Conservation (phyloP, 2,888 invertebrate species). For the Brachyptera risi region DNA sequence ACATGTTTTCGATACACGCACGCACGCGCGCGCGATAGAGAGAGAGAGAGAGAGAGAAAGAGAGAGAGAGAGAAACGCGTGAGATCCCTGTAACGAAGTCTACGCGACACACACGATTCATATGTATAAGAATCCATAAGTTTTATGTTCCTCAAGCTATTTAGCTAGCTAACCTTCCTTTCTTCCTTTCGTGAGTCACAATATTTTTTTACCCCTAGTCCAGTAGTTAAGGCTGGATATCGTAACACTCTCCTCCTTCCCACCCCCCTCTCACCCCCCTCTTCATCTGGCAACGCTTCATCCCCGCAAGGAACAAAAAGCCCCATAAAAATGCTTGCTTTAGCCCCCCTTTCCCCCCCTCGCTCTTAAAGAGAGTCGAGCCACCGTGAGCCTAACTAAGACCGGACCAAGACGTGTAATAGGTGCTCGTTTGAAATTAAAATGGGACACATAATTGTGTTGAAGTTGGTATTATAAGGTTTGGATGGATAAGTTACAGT, state of each 20-base stretch:
- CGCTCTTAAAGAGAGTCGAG: conserved; percentile 14
- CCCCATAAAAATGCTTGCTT: conserved; percentile 29
- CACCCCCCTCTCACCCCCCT: conserved; percentile 12
- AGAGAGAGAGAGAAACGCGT: not conserved
- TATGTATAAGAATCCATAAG: conserved; percentile 23
- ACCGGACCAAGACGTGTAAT: not conserved
- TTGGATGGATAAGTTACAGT: no score
- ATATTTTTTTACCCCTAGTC: conserved; percentile 22
- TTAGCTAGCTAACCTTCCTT: not conserved
- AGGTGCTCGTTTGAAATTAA: conserved; percentile 18
- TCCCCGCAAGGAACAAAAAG: conserved; percentile 25
- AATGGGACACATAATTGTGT: no score
- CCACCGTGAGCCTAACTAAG: conserved; percentile 21
- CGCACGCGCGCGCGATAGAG: not conserved
- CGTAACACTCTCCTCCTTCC: no score
- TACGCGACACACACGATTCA: conserved; percentile 8
- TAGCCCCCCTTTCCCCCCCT: conserved; percentile 9
- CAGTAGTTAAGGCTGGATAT: conserved; percentile 18
- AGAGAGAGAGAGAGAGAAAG: not conserved
- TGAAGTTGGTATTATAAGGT: no score
- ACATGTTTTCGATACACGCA: no score
- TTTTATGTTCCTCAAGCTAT: conserved; percentile 17
- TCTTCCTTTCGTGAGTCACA: conserved; percentile 2
- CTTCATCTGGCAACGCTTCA: conserved; percentile 10
- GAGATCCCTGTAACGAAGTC: not conserved